A percentile compares a stretch with the other conserved stretches of the same genome.
phyloP scores from a whole-genome alignment of 2,113 vertebrate species.

The Irena cyanogastra region DNA sequence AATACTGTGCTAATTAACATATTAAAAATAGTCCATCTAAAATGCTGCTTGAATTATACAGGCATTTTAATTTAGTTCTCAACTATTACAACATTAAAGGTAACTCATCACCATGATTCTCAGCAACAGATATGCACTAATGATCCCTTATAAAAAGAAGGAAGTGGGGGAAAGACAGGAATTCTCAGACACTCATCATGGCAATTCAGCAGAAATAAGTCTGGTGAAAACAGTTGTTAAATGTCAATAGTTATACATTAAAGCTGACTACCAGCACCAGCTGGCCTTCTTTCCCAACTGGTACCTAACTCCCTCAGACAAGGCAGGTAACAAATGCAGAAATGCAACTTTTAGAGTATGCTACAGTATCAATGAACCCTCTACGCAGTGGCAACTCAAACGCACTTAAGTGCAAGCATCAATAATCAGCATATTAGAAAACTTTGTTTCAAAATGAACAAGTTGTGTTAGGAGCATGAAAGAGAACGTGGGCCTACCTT shows the following conservation, averaged over 20 bases:
- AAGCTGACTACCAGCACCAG: background rate
- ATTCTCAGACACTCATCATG: background rate
- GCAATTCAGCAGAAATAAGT: background rate
- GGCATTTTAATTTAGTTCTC: constrained; percentile 13
- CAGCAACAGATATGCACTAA: background rate
- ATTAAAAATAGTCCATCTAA: background rate
- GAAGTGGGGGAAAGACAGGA: background rate
- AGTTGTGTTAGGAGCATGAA: background rate
- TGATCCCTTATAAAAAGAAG: background rate
- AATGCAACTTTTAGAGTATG: background rate
- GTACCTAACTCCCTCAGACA: background rate
- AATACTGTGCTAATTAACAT: background rate
- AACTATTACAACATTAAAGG: background rate
- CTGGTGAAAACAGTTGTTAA: background rate
- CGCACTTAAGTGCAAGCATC: background rate
- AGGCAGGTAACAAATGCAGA: background rate
- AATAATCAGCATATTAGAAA: background rate
- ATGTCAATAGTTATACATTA: background rate
- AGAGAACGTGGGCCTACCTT: background rate
- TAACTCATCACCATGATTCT: background rate
- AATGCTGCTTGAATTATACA: constrained; percentile 11
- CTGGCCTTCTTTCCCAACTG: background rate
- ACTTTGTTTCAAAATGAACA: background rate
- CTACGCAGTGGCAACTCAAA: background rate
- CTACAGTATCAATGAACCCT: background rate